These are phyloP conservation scores for Lophochroa leadbeateri DNA, from an alignment of 2,113 vertebrate genomes.

Conservation along the genomic window DNA sequence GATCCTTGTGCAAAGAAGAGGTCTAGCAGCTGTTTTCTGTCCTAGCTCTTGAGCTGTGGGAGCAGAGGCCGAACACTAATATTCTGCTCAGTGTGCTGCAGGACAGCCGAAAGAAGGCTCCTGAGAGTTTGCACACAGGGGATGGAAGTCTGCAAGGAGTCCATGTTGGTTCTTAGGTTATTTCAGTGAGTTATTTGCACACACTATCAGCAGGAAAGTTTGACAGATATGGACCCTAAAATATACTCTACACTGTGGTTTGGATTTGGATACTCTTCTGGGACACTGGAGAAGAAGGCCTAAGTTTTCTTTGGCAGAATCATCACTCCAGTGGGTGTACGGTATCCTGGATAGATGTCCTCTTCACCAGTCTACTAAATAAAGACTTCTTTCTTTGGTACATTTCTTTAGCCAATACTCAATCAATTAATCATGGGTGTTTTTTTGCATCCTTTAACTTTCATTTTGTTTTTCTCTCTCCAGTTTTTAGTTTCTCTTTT, in stretches of 20 bases:
- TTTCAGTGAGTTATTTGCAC: background rate
- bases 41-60: too few species aligned
- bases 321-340: background rate
- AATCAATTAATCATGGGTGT: rapidly evolving
- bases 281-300: background rate
- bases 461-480: background rate
- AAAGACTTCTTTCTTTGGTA: background rate
- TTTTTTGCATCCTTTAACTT: background rate
- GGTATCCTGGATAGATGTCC: background rate
- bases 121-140: too few species aligned
- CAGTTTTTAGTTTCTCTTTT: background rate
- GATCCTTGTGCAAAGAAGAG: too few species aligned
- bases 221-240: background rate
- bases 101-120: too few species aligned
- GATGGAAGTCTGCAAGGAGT: background rate
- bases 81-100: too few species aligned
- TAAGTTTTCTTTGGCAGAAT: background rate
- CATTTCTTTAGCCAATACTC: background rate
- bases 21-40: too few species aligned
- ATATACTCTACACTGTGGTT: background rate
- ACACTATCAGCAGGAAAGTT: background rate
- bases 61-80: too few species aligned
- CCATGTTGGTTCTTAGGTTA: background rate
- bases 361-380: background rate
- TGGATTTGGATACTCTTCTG: background rate